Evolutionary conservation across 2,113 vertebrate species (phyloP), one percentile per base, ranked within the genome.

Genomic region (Promerops cafer): DNA sequence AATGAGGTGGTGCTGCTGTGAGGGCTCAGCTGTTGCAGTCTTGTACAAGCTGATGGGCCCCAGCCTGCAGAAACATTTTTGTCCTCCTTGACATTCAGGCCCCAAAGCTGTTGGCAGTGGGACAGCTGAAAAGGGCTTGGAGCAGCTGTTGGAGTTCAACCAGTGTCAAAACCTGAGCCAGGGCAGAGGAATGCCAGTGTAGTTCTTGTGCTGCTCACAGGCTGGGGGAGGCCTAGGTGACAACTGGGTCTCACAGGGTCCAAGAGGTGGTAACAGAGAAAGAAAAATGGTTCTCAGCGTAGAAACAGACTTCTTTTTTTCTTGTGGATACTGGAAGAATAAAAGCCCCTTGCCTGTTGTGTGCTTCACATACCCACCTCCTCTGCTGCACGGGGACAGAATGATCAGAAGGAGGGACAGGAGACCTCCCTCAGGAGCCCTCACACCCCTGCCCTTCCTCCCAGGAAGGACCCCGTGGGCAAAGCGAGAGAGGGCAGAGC

Each of bases 381-480:
- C 19, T 27, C 23, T 44, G 23, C 53, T 53, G 37, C 6, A 6
- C 0, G 0, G 30, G 42, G 26, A 30, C 42, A 68, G n/a, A 37
- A 53, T 9, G 10, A 47, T 27, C 42, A 22, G 23, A 19, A 76
- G 17, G 13, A 6, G 30, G 21, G 16, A 13, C 31, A 88, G 57
- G 8, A 75, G 45, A 33, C 5, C 6, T n/a, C 24, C 27, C 42
- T 39, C 27, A 12, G 20, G 31, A 54, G 5, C 11, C 3, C 16
- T 70, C 63, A 56, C 13, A 61, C 8, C 2, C 3, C 31, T 26
- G 28, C 16, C 44, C n/a, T 40, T 76, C 52, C 37, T 33, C n/a
- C 39, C 39, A 60, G 30, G 56, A 23, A 0, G 10, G 56, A 18
- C 21, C 14, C 21, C 3, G 1, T 4, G 2, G 52, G 61, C n/a